Percentiles rank a stretch among this genome's conserved stretches.
These are phyloP conservation scores for Dynastes hyllus DNA, from an alignment of 2,888 invertebrate species.

Conservation along the genomic window DNA sequence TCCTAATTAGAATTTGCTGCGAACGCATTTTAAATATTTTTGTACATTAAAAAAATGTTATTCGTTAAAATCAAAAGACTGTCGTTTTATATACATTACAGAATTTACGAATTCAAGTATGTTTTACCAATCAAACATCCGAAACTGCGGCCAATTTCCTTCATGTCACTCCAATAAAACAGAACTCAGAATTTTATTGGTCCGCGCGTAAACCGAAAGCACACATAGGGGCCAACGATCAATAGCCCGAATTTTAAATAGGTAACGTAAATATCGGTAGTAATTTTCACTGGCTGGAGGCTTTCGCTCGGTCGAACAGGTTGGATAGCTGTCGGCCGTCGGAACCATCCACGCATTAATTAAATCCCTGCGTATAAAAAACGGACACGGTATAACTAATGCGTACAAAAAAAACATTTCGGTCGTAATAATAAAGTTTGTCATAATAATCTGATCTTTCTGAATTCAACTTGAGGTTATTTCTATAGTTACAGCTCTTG, in stretches of 20 bases:
- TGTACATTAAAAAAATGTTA: no score
- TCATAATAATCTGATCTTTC: no score
- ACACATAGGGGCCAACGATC: neutral
- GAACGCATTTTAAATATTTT: no score
- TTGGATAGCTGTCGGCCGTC: constrained; percentile 27
- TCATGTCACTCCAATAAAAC: constrained; percentile 16
- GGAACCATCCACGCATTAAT: constrained; percentile 23
- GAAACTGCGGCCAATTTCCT: neutral
- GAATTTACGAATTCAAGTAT: neutral
- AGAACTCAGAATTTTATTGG: constrained; percentile 12
- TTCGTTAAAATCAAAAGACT: no score
- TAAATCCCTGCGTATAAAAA: constrained; percentile 24
- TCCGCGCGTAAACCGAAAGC: constrained; percentile 17
- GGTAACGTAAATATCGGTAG: constrained; percentile 39
- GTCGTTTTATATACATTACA: no score
- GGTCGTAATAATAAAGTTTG: neutral
- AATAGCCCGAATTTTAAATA: constrained; percentile 31
- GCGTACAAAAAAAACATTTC: neutral
- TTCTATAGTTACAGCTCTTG: no score
- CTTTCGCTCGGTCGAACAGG: constrained; percentile 8
- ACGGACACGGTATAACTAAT: neutral
- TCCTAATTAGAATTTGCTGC: no score
- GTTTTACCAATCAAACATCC: neutral
- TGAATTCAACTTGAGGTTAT: no score
- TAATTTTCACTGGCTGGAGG: constrained; percentile 29